Conservation (phyloP, 2,797 vertebrate species). For the Rousettus madagascariensis region DNA sequence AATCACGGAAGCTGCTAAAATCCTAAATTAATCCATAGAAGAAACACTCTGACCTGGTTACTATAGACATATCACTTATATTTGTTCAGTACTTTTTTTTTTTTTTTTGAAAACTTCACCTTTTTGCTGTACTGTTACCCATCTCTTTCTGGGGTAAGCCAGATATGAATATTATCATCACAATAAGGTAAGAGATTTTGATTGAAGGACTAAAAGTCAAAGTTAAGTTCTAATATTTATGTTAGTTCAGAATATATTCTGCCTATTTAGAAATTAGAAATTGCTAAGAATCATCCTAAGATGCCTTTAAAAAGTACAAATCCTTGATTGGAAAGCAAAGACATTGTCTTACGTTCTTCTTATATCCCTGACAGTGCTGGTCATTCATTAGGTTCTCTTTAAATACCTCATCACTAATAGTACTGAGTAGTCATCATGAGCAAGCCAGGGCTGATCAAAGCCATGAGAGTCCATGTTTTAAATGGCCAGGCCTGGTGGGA, state of each 20-base stretch:
- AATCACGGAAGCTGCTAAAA: background rate
- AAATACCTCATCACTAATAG: background rate
- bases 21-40: background rate
- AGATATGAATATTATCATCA: background rate
- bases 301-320: background rate
- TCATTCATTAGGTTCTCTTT: background rate
- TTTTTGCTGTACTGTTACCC: background rate
- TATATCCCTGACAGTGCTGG: background rate
- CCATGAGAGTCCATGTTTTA: background rate
- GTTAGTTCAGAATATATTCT: constrained; percentile 21
- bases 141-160: constrained; percentile 25
- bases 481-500: background rate
- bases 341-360: background rate
- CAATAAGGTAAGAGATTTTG: constrained; percentile 7
- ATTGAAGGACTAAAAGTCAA: background rate
- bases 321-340: background rate
- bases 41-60: background rate
- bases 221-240: constrained; percentile 22
- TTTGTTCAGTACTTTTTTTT: background rate
- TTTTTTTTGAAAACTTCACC: constrained; percentile 21
- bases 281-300: background rate
- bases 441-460: background rate
- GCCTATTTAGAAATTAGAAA: background rate
- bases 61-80: background rate
- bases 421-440: background rate